Evolutionary conservation across 1,140 invertebrate species (phyloP).

Genomic region (Trachymyrmex cornetzi): DNA sequence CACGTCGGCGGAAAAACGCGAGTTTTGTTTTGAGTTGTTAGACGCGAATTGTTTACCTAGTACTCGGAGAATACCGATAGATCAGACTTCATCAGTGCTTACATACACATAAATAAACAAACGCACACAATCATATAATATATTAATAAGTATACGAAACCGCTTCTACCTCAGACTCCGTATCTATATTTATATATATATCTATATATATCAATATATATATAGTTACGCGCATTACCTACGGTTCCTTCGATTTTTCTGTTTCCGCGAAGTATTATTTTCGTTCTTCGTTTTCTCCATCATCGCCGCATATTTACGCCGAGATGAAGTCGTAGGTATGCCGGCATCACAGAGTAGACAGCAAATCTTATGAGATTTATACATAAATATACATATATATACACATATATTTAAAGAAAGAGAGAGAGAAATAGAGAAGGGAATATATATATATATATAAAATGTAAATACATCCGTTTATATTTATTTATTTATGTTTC

Average conservation of each 20-base stretch:
- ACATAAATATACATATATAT: slow-evolving; percentile 54
- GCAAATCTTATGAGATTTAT: slow-evolving; percentile 57
- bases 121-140: slow-evolving; percentile 46
- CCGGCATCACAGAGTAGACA: slow-evolving; percentile 18
- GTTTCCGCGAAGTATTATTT: slow-evolving; percentile 46
- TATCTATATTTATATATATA: slow-evolving; percentile 23
- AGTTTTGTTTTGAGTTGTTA: slow-evolving; percentile 6
- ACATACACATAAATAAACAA: slow-evolving; percentile 38
- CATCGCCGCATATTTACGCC: slow-evolving; percentile 42
- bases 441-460: slow-evolving; percentile 46
- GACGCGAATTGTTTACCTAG: slow-evolving; percentile 51
- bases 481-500: slow-evolving; percentile 85
- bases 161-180: slow-evolving; percentile 79
- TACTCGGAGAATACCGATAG: slow-evolving; percentile 64
- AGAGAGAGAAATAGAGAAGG: slow-evolving; percentile 48
- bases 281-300: slow-evolving; percentile 47
- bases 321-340: slow-evolving; percentile 31
- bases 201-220: no score
- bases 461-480: slow-evolving; percentile 83
- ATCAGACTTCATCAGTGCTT: slow-evolving; percentile 36
- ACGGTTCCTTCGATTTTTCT: slow-evolving; percentile 45
- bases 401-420: slow-evolving; percentile 63
- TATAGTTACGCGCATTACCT: slow-evolving; percentile 54
- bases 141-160: slow-evolving; percentile 80
- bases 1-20: neutral